Conservation (phyloP, 2,113 vertebrate genomes). For the Setophaga coronata region DNA sequence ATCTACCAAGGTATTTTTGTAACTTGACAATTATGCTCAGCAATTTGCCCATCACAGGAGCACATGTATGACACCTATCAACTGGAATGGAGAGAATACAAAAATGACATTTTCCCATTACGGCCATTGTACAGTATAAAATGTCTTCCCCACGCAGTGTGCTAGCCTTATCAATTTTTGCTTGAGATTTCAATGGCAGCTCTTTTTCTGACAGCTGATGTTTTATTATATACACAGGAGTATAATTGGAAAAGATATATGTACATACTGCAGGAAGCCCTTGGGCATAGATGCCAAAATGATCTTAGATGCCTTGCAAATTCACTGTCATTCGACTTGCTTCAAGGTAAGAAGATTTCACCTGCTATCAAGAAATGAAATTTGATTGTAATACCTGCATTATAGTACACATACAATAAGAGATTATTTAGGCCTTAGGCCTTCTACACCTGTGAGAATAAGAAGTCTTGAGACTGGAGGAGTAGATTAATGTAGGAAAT, state of each 20-base stretch:
- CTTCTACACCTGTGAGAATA: not conserved
- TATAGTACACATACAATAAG: not conserved
- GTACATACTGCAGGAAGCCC: conserved; percentile 88
- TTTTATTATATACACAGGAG: conserved; percentile 74
- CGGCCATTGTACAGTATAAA: not conserved
- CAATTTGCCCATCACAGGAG: not conserved
- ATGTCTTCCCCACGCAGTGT: not conserved
- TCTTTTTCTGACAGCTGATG: conserved; percentile 55
- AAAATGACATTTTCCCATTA: not conserved
- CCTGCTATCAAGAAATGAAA: conserved; percentile 2
- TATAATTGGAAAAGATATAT: conserved; percentile 88
- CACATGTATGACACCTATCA: not conserved
- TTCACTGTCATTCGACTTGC: conserved; percentile 91
- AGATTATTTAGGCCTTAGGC: not conserved
- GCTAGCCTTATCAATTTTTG: not conserved
- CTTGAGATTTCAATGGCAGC: conserved; percentile 7
- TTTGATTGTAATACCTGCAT: not conserved
- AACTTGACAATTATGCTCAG: not conserved
- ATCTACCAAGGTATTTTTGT: not conserved
- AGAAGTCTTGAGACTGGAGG: not conserved
- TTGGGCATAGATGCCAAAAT: conserved; percentile 89
- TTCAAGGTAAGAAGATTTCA: conserved; percentile 85
- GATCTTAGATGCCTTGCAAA: conserved; percentile 90
- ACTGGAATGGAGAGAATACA: not conserved
- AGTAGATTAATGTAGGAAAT: not conserved